Percentiles rank a stretch among this genome's conserved stretches.
Evolutionary conservation across 2,797 vertebrate species (phyloP).

Genomic region (Vultur gryphus): DNA sequence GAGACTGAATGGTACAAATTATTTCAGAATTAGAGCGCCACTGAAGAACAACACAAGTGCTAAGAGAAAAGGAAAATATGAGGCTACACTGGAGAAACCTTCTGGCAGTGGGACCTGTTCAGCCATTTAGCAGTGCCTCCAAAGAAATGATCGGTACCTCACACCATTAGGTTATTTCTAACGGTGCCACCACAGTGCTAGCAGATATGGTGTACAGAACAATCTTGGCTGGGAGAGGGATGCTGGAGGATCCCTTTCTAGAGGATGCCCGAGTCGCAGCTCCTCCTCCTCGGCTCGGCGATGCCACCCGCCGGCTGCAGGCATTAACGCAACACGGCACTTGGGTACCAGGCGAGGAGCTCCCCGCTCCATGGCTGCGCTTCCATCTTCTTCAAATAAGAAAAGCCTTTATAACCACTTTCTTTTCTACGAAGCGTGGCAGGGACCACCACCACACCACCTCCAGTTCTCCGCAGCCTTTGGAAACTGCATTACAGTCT

Average conservation of each 20-base stretch:
- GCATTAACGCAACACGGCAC: rapidly evolving
- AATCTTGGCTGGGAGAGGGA: background rate
- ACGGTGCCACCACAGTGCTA: background rate
- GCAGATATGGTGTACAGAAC: rapidly evolving
- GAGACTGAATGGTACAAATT: background rate
- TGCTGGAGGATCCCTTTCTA: background rate
- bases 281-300: background rate
- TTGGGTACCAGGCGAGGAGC: rapidly evolving
- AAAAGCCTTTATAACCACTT: background rate
- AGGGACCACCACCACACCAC: background rate
- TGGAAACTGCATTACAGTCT: background rate
- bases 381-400: background rate
- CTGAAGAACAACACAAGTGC: background rate
- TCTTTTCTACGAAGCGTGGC: background rate
- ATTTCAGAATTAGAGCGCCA: background rate
- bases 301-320: background rate
- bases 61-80: background rate
- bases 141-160: background rate
- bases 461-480: background rate
- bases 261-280: rapidly evolving
- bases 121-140: background rate
- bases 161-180: background rate
- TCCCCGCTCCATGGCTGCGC: rapidly evolving
- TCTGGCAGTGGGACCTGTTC: background rate
- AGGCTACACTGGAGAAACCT: background rate